Evolutionary conservation across 2,113 vertebrate species (phyloP).

Genomic region (Tursiops truncatus): DNA sequence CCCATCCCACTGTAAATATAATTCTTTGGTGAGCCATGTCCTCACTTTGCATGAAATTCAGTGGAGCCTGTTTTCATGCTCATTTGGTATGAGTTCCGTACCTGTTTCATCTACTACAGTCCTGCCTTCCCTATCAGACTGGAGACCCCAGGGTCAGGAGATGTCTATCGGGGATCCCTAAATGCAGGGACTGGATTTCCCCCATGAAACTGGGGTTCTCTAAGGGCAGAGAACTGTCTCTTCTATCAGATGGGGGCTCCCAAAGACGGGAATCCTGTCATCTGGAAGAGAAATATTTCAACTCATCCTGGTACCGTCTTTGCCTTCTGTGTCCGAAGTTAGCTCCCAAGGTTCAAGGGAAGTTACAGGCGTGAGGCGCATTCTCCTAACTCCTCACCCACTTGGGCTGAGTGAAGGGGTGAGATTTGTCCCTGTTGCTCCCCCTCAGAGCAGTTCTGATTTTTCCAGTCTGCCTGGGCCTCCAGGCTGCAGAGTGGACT

Average conservation of each 20-base stretch:
- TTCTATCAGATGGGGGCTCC: not conserved
- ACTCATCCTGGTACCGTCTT: not conserved
- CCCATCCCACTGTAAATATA: not conserved
- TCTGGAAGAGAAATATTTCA: not conserved
- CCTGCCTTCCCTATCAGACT: not conserved
- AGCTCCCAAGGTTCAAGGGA: not conserved
- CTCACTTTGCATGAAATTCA: not conserved
- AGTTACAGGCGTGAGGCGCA: not conserved
- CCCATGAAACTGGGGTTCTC: not conserved
- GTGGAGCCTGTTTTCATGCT: not conserved
- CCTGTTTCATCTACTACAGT: not conserved
- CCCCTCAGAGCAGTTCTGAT: constrained; percentile 64
- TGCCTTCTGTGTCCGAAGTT: not conserved
- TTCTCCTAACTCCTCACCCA: not conserved
- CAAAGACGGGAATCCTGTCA: not conserved
- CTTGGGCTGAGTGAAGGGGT: not conserved
- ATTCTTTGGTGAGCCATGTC: not conserved
- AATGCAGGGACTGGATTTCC: not conserved
- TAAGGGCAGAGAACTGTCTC: not conserved
- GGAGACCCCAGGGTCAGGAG: not conserved
- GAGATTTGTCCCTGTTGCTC: not conserved
- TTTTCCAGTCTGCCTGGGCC: constrained; percentile 78
- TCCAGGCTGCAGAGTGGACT: constrained; percentile 62
- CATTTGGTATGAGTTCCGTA: not conserved
- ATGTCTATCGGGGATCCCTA: not conserved